Base-by-base conservation (phyloP, 2,888 invertebrate genomes). In the Anodontia alba region DNA sequence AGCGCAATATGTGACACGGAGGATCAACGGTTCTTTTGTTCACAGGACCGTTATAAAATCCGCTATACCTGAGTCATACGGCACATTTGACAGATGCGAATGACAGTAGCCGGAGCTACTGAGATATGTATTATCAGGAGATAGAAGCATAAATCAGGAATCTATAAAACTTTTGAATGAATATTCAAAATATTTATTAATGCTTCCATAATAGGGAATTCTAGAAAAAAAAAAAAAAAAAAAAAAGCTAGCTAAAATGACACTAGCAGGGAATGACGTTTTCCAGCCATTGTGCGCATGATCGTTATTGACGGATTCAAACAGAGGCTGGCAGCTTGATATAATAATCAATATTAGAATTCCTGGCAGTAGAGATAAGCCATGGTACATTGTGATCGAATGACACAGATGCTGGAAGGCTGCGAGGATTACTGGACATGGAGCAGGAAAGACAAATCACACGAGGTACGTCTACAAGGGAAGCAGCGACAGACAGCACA, bases 371-470 rank as follows among this genome's bases (percentile, higher is more conserved):
- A 42, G 17, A 26, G 38, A 38, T 38, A 38, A 38, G n/a, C 69
- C 69, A 85, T 85, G 80, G 88, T 85, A 31, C 82, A 84, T 57
- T 73, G 72, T 46, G 83, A 83, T 17, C 70, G 87, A 68, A 86
- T 86, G 69, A 75, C 81, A 15, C 75, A 82, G 33, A 81, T 91
- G 80, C 83, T 86, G 54, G 94, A 95, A 90, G 96, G 96, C 86
- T 96, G 96, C 92, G 95, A 96, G 54, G 97, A 97, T 89, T 95
- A 95, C 88, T 97, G 97, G 97, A 96, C 96, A 0, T 97, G 97
- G 97, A 96, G 96, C 92, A 94, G 95, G 68, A 94, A 95, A 20
- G 95, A 96, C 88, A 94, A 95, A 89, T 95, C 95, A 1, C 95
- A 94, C 80, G 95, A 95, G 88, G 95, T 96, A n/a, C 95, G 96